Percentiles rank a stretch among this genome's conserved stretches.
These are phyloP conservation scores for Lutjanus campechanus DNA, from an alignment of 2,797 vertebrate genomes.

Conservation along the genomic window DNA sequence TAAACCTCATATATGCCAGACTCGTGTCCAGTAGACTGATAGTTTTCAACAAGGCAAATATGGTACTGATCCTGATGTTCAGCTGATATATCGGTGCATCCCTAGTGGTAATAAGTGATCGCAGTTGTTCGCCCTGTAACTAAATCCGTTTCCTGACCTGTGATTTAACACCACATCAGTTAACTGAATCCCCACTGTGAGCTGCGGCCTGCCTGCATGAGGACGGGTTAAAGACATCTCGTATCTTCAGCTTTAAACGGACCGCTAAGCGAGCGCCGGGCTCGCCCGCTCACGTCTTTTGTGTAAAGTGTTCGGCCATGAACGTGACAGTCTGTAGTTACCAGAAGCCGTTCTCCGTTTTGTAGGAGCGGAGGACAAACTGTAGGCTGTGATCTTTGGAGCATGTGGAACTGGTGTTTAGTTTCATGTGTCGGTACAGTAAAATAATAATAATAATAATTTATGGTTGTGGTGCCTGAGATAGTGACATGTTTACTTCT, in stretches of 20 bases:
- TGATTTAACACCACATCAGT: not conserved
- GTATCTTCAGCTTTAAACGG: constrained; percentile 48
- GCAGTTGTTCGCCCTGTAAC: not conserved
- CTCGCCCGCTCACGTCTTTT: too few relatives aligned
- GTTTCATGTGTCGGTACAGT: constrained; percentile 67
- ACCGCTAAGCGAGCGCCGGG: not conserved
- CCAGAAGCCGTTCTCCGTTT: not conserved
- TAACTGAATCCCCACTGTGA: constrained; percentile 42
- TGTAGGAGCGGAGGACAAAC: constrained; percentile 16
- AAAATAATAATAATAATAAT: constrained; percentile 63
- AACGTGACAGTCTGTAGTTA: constrained; percentile 21
- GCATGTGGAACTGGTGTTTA: constrained; percentile 61
- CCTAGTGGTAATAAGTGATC: not conserved
- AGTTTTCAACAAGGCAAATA: too few relatives aligned
- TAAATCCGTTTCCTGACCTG: not conserved
- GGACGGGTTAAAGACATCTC: not conserved
- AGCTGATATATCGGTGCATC: too few relatives aligned
- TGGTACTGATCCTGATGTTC: too few relatives aligned
- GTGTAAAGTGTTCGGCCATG: not conserved
- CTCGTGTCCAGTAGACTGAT: too few relatives aligned
- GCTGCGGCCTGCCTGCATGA: constrained; percentile 16
- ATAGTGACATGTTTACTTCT: constrained; percentile 67
- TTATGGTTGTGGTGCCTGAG: constrained; percentile 75
- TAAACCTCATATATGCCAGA: too few relatives aligned
- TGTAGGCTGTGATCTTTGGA: constrained; percentile 60